These are phyloP conservation scores for Pseudomyrmex cubaensis DNA, from an alignment of 1,140 invertebrate species.

Conservation along the genomic window DNA sequence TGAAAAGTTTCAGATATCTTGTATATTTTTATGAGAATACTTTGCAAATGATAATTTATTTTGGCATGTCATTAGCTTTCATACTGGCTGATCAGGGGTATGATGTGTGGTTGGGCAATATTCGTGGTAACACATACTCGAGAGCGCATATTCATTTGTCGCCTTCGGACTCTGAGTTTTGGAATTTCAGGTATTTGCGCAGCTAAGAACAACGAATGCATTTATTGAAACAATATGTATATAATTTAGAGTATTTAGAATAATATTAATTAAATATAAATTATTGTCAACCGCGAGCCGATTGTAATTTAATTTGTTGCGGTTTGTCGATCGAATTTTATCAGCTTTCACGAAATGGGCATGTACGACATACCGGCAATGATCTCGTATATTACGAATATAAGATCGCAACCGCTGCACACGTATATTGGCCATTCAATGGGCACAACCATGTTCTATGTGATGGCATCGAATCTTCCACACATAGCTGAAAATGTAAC, in stretches of 20 bases:
- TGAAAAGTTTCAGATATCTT: too few relatives aligned
- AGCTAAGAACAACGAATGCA: background rate
- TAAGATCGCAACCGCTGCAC: slow-evolving; percentile 64
- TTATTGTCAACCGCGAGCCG: too few relatives aligned
- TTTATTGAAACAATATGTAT: too few relatives aligned
- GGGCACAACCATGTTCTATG: slow-evolving; percentile 88
- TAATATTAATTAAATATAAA: too few relatives aligned
- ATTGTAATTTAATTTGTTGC: too few relatives aligned
- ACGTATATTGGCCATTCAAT: slow-evolving; percentile 88
- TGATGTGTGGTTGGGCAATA: slow-evolving; percentile 71
- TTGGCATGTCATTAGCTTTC: slow-evolving; percentile 47
- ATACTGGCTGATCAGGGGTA: slow-evolving; percentile 62
- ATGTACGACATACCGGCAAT: slow-evolving; percentile 87
- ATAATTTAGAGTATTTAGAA: too few relatives aligned
- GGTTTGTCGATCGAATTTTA: background rate
- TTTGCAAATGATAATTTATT: slow-evolving; percentile 8
- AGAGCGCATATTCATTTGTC: slow-evolving; percentile 58
- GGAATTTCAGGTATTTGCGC: slow-evolving; percentile 67
- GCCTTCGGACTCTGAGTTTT: slow-evolving; percentile 40
- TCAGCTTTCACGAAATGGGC: slow-evolving; percentile 86
- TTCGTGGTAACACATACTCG: slow-evolving; percentile 70
- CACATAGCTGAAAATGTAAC: slow-evolving; percentile 84
- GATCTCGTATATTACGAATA: slow-evolving; percentile 83
- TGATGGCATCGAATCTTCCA: slow-evolving; percentile 86
- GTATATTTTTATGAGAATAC: background rate